These are phyloP conservation scores for Eupithecia abbreviata DNA, from an alignment of 2,888 invertebrate genomes.

Conservation along the genomic window DNA sequence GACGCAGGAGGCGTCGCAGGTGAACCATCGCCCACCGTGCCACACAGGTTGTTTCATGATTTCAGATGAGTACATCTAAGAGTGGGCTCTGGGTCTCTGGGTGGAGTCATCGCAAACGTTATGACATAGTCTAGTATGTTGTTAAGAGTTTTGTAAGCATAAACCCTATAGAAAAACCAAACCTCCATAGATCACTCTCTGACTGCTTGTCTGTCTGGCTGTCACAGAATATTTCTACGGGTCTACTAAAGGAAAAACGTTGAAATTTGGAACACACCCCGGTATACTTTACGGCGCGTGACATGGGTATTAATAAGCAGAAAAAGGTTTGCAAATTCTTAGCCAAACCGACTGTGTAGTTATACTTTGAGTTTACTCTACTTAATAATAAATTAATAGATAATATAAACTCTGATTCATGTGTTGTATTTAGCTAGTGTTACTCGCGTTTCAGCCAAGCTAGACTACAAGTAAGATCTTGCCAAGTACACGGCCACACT, in stretches of 20 bases:
- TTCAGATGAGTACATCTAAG: no score
- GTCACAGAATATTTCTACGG: slow-evolving; percentile 3
- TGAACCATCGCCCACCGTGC: no score
- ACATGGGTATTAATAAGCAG: background rate
- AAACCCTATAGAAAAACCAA: background rate
- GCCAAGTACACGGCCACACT: slow-evolving; percentile 2
- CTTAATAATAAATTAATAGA: background rate
- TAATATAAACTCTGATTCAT: background rate
- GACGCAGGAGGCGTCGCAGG: no score
- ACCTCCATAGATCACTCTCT: background rate
- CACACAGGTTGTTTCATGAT: no score
- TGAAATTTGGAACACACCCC: slow-evolving; percentile 4
- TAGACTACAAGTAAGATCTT: background rate
- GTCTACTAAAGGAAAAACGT: background rate
- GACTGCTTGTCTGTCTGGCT: background rate
- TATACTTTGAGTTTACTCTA: background rate
- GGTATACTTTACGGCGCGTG: background rate
- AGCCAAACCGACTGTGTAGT: background rate
- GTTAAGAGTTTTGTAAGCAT: background rate
- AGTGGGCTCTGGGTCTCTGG: no score
- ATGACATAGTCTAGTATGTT: background rate
- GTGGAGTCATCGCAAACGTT: no score
- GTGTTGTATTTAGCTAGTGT: slow-evolving; percentile 1
- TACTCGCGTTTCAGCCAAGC: background rate
- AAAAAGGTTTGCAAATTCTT: background rate